These are phyloP conservation scores for Perca flavescens DNA, from an alignment of 2,113 vertebrate genomes.

Conservation along the genomic window DNA sequence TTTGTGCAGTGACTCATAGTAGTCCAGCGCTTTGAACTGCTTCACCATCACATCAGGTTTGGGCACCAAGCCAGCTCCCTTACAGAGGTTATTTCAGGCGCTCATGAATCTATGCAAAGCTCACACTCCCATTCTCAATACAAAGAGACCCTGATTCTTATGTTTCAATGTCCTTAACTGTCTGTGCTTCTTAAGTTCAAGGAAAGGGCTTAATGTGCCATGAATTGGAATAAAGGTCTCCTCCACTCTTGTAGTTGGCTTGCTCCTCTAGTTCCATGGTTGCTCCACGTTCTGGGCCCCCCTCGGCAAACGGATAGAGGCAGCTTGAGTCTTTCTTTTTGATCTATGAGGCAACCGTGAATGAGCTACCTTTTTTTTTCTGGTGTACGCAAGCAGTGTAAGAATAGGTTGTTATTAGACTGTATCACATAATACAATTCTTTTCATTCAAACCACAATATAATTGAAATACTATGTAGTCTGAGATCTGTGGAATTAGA, in stretches of 20 bases:
- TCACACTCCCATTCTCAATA: conserved; percentile 18
- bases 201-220: conserved; percentile 34
- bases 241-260: conserved; percentile 8
- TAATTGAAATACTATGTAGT: background rate
- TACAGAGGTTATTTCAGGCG: conserved; percentile 49
- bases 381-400: background rate
- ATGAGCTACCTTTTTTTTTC: background rate
- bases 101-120: conserved; percentile 24
- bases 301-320: background rate
- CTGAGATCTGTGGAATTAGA: background rate
- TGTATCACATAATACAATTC: background rate
- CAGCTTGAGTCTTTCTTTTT: conserved; percentile 10
- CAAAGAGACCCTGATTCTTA: conserved; percentile 19
- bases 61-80: conserved; percentile 29
- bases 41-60: conserved; percentile 20
- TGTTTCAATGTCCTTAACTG: conserved; percentile 42
- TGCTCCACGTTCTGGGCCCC: background rate
- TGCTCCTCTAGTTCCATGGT: conserved; percentile 10
- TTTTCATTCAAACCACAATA: background rate
- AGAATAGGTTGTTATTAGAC: background rate
- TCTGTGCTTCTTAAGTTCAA: conserved; percentile 41
- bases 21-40: conserved; percentile 10
- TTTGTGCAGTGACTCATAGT: conserved; percentile 25
- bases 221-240: conserved; percentile 33
- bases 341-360: background rate